phyloP scores from a whole-genome alignment of 2,888 invertebrate species.

The Resseliella maxima region DNA sequence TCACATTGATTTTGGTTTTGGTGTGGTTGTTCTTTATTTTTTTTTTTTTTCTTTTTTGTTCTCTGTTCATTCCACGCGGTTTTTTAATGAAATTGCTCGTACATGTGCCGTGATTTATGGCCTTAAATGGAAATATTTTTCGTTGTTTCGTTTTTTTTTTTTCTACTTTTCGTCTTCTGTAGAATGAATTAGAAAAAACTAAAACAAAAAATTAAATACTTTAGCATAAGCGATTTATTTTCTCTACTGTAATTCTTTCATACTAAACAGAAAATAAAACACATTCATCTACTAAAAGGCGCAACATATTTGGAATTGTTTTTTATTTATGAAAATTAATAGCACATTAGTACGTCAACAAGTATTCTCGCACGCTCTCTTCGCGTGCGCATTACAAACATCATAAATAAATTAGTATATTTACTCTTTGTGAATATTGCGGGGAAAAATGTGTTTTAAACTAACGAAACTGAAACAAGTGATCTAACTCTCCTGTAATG shows the following conservation, averaged over 20 bases:
- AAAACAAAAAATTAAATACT: neutral
- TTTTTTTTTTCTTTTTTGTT: neutral
- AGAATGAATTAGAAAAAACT: no score
- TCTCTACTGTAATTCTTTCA: conserved; percentile 5
- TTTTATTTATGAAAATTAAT: conserved; percentile 46
- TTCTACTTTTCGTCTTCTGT: no score
- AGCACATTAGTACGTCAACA: conserved; percentile 53
- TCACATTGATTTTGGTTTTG: conserved; percentile 27
- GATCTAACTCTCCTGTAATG: neutral
- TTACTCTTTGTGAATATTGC: neutral
- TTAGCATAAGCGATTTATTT: neutral
- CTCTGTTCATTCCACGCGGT: neutral
- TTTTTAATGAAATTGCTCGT: conserved; percentile 26
- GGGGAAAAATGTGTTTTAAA: neutral
- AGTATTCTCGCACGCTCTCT: conserved; percentile 33
- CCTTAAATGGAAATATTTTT: conserved; percentile 12
- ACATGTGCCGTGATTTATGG: conserved; percentile 45
- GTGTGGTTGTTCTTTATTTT: neutral
- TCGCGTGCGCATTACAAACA: neutral
- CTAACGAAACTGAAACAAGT: neutral
- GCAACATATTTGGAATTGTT: conserved; percentile 38
- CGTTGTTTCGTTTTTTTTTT: no score
- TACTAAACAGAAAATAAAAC: neutral
- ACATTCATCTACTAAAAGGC: neutral
- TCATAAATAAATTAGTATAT: conserved; percentile 53